Percentiles rank a stretch among this genome's conserved stretches.
Evolutionary conservation across 2,888 invertebrate species (phyloP).

Genomic region (Exephanes ischioxanthus): DNA sequence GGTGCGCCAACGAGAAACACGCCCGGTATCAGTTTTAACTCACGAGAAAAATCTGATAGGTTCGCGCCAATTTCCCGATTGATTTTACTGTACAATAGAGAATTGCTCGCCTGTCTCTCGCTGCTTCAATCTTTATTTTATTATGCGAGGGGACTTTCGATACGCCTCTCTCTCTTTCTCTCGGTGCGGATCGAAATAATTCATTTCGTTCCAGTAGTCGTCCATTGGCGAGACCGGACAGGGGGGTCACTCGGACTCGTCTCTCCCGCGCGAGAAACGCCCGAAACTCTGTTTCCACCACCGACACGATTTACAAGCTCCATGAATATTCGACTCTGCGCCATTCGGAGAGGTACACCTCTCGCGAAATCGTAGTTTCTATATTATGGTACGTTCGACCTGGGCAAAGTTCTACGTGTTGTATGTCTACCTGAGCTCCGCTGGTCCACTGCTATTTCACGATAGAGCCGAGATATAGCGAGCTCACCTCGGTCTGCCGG

Average conservation of each 20-base stretch:
- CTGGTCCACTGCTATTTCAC: conserved; percentile 48
- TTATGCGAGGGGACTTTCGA: conserved; percentile 37
- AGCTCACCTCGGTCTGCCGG: conserved; percentile 18
- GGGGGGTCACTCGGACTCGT: conserved; percentile 10
- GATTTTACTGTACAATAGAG: conserved; percentile 45
- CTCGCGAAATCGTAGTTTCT: conserved; percentile 43
- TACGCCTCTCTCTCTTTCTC: conserved; percentile 5
- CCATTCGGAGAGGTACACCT: conserved; percentile 12
- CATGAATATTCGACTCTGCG: conserved; percentile 62
- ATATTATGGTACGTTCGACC: conserved; percentile 49
- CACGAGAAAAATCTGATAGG: conserved; percentile 29
- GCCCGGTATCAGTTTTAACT: background rate
- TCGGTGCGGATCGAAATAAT: conserved; percentile 52
- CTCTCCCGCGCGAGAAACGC: background rate
- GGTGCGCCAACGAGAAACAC: conserved; percentile 50
- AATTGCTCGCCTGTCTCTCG: conserved; percentile 22
- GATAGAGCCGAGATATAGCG: conserved; percentile 18
- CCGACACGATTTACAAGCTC: conserved; percentile 55
- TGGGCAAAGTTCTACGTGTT: conserved; percentile 27
- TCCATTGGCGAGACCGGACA: background rate
- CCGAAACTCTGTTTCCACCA: conserved; percentile 36
- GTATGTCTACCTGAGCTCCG: conserved; percentile 40
- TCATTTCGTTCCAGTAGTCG: conserved; percentile 32
- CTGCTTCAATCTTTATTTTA: conserved; percentile 45
- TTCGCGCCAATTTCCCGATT: conserved; percentile 51